Evolutionary conservation across 2,888 invertebrate species (phyloP), one percentile per base, ranked within the genome.

Genomic region (Plagiodera versicolora): DNA sequence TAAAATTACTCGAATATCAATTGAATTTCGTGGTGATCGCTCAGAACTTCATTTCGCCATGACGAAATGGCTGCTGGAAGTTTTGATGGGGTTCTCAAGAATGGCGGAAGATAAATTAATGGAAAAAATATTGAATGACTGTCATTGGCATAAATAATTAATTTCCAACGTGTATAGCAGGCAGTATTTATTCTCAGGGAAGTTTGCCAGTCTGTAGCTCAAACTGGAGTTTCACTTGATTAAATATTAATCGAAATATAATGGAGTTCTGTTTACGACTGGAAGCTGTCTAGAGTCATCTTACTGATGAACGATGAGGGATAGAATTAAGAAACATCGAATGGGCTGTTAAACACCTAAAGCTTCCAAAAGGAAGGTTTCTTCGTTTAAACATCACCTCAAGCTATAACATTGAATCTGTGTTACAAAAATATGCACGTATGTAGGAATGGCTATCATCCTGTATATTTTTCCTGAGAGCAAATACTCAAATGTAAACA

Each of bases 171-270:
- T 32, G 32, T 39, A 39, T 39, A 24, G 14, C n/a, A n/a, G 6
- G 8, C 4, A 19, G 50, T 50, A 32, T 32, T 18, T 32, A 50
- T 50, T 32, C 32, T 32, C 18, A 9, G 16, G 3, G 18, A 50
- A 16, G 32, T 32, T 46, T 2, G 17, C 10, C 2, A 2, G 50
- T 18, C 6, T 50, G 32, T 28, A 32, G 17, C 39, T 14, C 11
- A 3, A 30, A 28, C n/a, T 20, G 24, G 17, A 28, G 32, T 32
- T 18, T 46, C 39, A 46, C 11, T 46, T 50, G 50, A 50, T 32
- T 30, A 50, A 50, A 50, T 50, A 50, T 50, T 32, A 50, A 50
- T 50, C 32, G 20, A 14, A 50, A 50, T 32, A 32, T 50, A 32
- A 50, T 50, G 50, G 17, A 11, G 32, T 32, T 50, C 30, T 50